Conservation (phyloP, 1,140 invertebrate genomes). For the Wasmannia auropunctata region DNA sequence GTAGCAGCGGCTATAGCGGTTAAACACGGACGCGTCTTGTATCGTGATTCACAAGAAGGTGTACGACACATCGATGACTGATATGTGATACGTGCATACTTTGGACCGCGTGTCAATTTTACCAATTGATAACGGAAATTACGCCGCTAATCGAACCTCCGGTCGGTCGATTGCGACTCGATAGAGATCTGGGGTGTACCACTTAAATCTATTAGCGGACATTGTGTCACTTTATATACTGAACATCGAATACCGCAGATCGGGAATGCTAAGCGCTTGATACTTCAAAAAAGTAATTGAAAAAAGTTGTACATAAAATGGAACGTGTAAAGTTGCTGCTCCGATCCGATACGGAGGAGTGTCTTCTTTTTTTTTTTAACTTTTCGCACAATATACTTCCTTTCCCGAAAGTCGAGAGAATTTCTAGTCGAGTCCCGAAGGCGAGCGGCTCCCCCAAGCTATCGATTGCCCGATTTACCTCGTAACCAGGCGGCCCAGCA, state of each 20-base stretch:
- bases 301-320: neutral
- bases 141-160: conserved; percentile 15
- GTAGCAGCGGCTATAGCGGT: conserved; percentile 64
- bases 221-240: neutral
- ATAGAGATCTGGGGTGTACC: conserved; percentile 3
- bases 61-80: conserved; percentile 71
- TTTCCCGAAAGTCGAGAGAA: neutral
- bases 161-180: neutral
- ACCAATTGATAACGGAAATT: conserved; percentile 45
- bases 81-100: conserved; percentile 56
- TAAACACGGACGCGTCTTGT: conserved; percentile 75
- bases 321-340: neutral
- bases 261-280: neutral
- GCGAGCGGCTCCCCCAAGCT: neutral
- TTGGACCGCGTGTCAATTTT: conserved; percentile 14
- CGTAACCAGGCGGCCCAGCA: conserved; percentile 19
- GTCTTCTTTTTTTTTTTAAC: neutral
- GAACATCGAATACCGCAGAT: neutral
- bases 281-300: neutral
- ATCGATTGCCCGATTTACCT: conserved; percentile 29
- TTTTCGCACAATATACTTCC: neutral
- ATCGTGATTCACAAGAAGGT: conserved; percentile 71
- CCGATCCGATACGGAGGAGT: neutral
- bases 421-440: neutral
- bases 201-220: neutral